Percentiles rank a stretch among this genome's conserved stretches.
Conservation (phyloP, 2,888 invertebrate genomes). For the Campaea margaritaria region DNA sequence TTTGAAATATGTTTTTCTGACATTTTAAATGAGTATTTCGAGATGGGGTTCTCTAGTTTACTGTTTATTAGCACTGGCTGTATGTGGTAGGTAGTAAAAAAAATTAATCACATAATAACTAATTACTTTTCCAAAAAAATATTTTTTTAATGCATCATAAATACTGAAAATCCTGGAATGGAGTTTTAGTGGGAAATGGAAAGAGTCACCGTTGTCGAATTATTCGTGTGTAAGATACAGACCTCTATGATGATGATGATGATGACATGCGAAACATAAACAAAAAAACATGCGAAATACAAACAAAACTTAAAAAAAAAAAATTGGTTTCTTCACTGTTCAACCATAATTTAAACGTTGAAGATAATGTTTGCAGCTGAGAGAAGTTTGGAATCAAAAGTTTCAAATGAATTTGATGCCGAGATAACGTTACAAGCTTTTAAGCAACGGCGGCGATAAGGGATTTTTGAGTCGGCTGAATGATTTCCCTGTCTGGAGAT, state of each 20-base stretch:
- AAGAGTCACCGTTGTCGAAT: too few relatives aligned
- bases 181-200: too few relatives aligned
- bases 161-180: too few relatives aligned
- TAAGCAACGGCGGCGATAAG: constrained; percentile 28
- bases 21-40: not conserved
- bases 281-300: too few relatives aligned
- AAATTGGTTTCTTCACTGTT: not conserved
- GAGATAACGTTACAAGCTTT: constrained; percentile 35
- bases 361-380: constrained; percentile 30
- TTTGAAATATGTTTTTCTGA: constrained; percentile 8
- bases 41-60: not conserved
- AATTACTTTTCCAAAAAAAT: too few relatives aligned
- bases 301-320: not conserved
- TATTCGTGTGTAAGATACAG: too few relatives aligned
- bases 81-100: too few relatives aligned
- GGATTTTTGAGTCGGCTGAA: constrained; percentile 27
- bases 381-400: constrained; percentile 19
- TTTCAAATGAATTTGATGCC: constrained; percentile 37
- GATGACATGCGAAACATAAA: too few relatives aligned
- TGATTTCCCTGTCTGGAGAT: constrained; percentile 29
- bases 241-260: too few relatives aligned
- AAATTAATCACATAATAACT: too few relatives aligned
- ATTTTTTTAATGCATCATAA: too few relatives aligned
- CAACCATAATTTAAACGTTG: constrained; percentile 15
- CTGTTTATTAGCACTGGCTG: not conserved